Base-by-base conservation (phyloP, 2,888 invertebrate species). In the Iphiclides podalirius region DNA sequence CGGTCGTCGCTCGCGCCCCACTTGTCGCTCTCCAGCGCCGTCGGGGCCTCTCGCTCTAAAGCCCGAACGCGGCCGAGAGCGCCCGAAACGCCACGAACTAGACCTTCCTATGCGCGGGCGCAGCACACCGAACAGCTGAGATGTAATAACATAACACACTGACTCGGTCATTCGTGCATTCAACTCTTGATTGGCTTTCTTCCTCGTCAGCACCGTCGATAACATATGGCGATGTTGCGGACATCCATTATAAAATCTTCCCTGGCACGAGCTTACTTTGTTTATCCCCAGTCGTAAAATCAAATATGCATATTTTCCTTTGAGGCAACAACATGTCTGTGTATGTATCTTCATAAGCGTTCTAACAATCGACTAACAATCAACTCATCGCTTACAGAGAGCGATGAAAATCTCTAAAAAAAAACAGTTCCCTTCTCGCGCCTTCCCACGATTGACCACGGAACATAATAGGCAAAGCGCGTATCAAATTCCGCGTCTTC, bases 1-100 rank as follows among this genome's bases (percentile, higher is more conserved):
- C 91, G 87, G 78, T 93, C 95, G 85, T 95, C 96, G 91, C 94
- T 96, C 91, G 84, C 83, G 82, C 77, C 80, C 82, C 81, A 80
- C 81, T 79, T 83, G 83, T n/a, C n/a, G n/a, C 82, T 80, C 80
- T 64, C 64, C 53, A n/a, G n/a, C n/a, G n/a, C n/a, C n/a, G n/a
- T n/a, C n/a, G n/a, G 50, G 61, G 56, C 43, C 66, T 83, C 85
- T 81, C 82, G 69, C 78, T 84, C 76, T 60, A 63, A 52, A 64
- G 51, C 47, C 70, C 84, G 85, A 83, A 51, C 51, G 34, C 38
- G 47, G 46, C 76, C 86, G 86, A 82, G 54, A 61, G 55, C 53
- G 54, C 55, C 66, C 87, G 86, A 79, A 55, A 63, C 67, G 64
- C 59, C 64, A 83, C 87, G 86, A 87, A 85, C 87, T 87, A 87